Evolutionary conservation across 2,888 invertebrate genomes (phyloP), one percentile per base, ranked within the genome.

Genomic region (Cryptocephalus moraei): DNA sequence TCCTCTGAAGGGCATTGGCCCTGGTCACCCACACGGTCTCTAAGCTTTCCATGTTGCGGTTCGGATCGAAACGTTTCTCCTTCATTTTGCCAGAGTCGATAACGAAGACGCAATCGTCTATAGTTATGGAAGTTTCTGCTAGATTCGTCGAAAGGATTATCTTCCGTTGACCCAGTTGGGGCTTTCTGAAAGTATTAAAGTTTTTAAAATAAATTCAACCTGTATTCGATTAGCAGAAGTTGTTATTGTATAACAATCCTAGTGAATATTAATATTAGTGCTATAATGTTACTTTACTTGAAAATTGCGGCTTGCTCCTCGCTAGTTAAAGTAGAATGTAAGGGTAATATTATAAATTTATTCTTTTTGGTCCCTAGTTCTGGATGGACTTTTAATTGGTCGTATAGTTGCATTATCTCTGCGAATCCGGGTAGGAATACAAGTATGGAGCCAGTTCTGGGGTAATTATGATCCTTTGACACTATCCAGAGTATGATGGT

Each of bases 41-140:
- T 22, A 95, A 69, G 42, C 87, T 87, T 58, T 88, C 87, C 88
- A 90, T 89, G 63, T 91, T 91, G 50, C 84, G 82, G 64, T 87
- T 87, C 0, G 88, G 80, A 62, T 86, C 83, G 65, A 85, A 89
- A 54, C 77, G 75, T 63, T 89, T 92, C 69, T 93, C 91, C 70
- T 92, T 93, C 83, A 93, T 93, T 68, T 88, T 80, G 0, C 95
- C 95, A 45, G 84, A 83, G 67, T 96, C 94, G 39, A 96, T 78
- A 1, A 96, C 95, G 65, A 87, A 95, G 0, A 93, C 91, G 57
- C 95, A 93, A 71, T 96, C 94, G 62, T 94, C 91, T 51, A 96
- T 93, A 8, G 96, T 96, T 8, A 96, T 82, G 0, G 93, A 93
- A 0, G 94, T 95, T 73, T 96, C 95, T 0, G 95, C 94, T 51